These are phyloP conservation scores for Etheostoma nigrum DNA, from an alignment of 2,797 vertebrate genomes.

Conservation along the genomic window DNA sequence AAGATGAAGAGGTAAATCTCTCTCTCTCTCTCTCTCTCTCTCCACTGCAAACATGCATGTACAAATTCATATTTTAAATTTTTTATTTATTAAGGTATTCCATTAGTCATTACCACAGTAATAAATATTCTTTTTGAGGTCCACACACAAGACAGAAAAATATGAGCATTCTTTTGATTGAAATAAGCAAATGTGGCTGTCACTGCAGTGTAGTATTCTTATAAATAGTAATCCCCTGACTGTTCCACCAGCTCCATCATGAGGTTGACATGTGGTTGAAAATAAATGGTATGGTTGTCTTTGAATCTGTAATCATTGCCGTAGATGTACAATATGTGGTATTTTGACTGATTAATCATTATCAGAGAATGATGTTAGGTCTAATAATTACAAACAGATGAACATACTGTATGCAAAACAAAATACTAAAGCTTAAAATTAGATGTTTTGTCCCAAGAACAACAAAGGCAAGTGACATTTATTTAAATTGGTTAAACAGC, in stretches of 20 bases:
- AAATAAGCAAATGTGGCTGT: neutral
- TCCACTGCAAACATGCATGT: neutral
- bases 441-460: neutral
- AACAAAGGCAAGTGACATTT: too few species aligned
- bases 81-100: too few species aligned
- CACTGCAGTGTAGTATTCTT: neutral
- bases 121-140: too few species aligned
- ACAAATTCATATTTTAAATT: neutral
- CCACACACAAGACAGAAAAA: neutral
- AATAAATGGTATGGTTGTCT: neutral
- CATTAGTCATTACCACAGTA: too few species aligned
- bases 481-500: neutral
- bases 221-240: neutral
- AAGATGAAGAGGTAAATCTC: constrained; percentile 25
- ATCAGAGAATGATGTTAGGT: neutral
- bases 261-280: neutral
- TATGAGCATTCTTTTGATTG: neutral
- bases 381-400: neutral
- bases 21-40: neutral
- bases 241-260: neutral
- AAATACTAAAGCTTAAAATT: neutral
- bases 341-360: neutral
- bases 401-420: neutral
- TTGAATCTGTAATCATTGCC: neutral
- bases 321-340: neutral